Evolutionary conservation across 2,113 vertebrate species (phyloP).

Genomic region (Aphelocoma coerulescens): DNA sequence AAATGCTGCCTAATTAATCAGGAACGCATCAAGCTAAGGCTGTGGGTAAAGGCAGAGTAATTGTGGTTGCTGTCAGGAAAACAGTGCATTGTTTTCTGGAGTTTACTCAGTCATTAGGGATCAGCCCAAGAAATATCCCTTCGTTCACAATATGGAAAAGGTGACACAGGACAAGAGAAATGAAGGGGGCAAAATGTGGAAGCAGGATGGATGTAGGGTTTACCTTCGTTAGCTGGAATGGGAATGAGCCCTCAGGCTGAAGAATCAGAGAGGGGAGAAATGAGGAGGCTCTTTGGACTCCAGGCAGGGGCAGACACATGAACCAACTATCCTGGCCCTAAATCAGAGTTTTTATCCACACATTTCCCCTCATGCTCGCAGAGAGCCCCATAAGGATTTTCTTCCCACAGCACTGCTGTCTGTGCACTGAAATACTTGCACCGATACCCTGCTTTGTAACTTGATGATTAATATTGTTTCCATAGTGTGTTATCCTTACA

Average conservation of each 20-base stretch:
- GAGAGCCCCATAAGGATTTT: neutral
- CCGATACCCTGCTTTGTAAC: neutral
- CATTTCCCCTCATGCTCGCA: neutral
- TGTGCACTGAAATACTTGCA: neutral
- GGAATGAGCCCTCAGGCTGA: neutral
- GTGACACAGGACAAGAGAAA: neutral
- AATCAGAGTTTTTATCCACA: rapidly evolving
- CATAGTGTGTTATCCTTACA: neutral
- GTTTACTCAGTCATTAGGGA: neutral
- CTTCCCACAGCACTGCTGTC: no score
- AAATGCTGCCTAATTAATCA: conserved; percentile 27
- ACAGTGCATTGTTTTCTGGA: neutral
- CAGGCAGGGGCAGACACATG: rapidly evolving
- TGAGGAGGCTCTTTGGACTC: neutral
- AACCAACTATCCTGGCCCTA: neutral
- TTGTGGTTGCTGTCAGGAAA: neutral
- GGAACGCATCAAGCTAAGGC: neutral
- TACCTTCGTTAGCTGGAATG: neutral
- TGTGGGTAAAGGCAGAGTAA: neutral
- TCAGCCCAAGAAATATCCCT: neutral
- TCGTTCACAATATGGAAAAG: neutral
- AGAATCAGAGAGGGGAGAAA: neutral
- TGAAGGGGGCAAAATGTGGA: rapidly evolving
- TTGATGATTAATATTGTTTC: neutral
- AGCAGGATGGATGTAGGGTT: rapidly evolving